Percentiles rank a stretch among this genome's conserved stretches.
Evolutionary conservation across 2,113 vertebrate genomes (phyloP).

Genomic region (Peromyscus maniculatus): DNA sequence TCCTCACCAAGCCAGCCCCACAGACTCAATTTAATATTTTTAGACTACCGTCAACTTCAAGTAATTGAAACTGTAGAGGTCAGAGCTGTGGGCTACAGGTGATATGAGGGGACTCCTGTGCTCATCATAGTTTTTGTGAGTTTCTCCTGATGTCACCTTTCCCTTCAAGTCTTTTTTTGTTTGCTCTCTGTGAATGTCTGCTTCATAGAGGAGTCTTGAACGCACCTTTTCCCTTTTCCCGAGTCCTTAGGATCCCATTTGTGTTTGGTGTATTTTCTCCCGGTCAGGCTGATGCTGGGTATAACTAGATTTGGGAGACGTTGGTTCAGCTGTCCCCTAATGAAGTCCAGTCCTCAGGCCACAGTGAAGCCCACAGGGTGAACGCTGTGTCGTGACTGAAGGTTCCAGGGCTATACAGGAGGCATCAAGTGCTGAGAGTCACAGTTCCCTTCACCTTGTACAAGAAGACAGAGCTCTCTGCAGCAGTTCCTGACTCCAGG

Average conservation of each 20-base stretch:
- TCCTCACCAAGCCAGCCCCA: neutral
- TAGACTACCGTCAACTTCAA: no score
- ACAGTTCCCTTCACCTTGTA: neutral
- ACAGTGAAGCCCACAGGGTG: neutral
- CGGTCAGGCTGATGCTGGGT: neutral
- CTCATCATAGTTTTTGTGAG: neutral
- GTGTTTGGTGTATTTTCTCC: neutral
- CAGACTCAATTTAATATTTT: neutral
- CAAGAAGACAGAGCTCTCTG: neutral
- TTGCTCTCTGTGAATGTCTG: neutral
- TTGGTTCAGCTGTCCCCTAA: neutral
- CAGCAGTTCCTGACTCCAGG: neutral
- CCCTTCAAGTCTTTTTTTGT: neutral
- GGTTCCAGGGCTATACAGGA: neutral
- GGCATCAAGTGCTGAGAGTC: neutral
- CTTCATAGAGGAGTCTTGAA: neutral
- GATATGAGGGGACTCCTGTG: neutral
- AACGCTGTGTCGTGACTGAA: neutral
- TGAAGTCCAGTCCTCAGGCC: neutral
- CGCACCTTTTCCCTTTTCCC: neutral
- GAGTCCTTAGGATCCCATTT: neutral
- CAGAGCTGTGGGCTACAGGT: no score
- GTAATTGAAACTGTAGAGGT: neutral
- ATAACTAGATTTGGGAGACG: neutral
- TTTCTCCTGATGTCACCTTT: neutral